Evolutionary conservation across 92 coral and sea anemone genomes (phyloP).

Genomic region (Blastomussa wellsi): DNA sequence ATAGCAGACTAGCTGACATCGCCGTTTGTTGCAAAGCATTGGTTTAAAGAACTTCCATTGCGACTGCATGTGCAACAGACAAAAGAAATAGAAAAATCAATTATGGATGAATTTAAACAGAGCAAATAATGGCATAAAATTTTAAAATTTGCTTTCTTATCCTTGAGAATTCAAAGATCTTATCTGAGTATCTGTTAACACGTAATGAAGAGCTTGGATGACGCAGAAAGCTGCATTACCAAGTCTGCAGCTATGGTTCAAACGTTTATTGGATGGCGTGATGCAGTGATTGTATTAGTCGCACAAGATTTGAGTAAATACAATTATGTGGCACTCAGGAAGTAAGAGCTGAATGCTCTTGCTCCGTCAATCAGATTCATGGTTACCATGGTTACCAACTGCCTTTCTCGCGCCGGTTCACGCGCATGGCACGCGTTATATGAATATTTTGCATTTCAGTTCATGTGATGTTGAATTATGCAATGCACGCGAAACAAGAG

Average conservation of each 20-base stretch:
- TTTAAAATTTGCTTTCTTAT: background rate
- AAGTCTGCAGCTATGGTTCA: too few species aligned
- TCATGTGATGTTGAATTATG: background rate
- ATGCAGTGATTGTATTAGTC: slow-evolving; percentile 17
- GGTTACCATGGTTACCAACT: background rate
- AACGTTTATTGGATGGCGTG: slow-evolving; percentile 11
- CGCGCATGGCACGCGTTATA: background rate
- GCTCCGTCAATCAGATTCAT: background rate
- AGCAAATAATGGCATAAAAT: background rate
- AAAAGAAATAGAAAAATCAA: background rate
- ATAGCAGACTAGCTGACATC: background rate
- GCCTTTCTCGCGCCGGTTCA: background rate
- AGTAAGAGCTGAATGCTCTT: background rate
- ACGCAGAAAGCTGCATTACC: background rate
- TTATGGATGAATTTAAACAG: background rate
- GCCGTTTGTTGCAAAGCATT: background rate
- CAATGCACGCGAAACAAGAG: background rate
- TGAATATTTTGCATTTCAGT: background rate
- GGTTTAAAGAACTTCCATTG: background rate
- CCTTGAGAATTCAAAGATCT: slow-evolving; percentile 2
- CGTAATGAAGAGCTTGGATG: background rate
- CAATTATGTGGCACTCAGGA: slow-evolving; percentile 13
- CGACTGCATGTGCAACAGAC: background rate
- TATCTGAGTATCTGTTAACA: background rate
- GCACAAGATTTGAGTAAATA: background rate